phyloP scores from a whole-genome alignment of 2,113 vertebrate species.

The Ceratotherium simum region DNA sequence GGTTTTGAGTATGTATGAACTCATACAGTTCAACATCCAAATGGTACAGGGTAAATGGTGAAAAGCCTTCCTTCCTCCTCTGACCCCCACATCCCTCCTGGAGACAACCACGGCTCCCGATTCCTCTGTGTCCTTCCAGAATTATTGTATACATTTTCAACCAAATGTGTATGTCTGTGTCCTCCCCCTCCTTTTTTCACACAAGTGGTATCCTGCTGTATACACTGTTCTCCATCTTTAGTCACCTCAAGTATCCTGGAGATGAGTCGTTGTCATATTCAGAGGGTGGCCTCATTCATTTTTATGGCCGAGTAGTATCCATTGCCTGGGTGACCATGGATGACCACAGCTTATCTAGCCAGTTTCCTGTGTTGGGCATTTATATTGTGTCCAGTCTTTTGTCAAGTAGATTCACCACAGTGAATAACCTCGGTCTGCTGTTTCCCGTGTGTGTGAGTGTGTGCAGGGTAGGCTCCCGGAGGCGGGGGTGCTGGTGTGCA shows the following conservation, averaged over 20 bases:
- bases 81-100: neutral
- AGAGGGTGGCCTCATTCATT: neutral
- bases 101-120: rapidly evolving
- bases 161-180: neutral
- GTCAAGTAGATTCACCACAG: neutral
- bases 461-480: too few relatives aligned
- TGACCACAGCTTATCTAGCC: neutral
- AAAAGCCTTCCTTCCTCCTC: neutral
- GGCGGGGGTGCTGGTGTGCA: neutral
- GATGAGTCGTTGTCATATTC: neutral
- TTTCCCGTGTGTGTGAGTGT: neutral
- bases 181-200: neutral
- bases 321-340: rapidly evolving
- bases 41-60: neutral
- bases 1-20: neutral
- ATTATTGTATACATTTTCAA: neutral
- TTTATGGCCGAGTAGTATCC: neutral
- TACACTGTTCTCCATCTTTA: neutral
- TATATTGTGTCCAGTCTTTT: neutral
- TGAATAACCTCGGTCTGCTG: neutral
- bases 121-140: neutral
- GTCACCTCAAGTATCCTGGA: neutral
- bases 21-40: neutral
- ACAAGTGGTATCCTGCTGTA: rapidly evolving
- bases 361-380: neutral